Evolutionary conservation across 2,797 vertebrate species (phyloP).

Genomic region (Fratercula arctica): DNA sequence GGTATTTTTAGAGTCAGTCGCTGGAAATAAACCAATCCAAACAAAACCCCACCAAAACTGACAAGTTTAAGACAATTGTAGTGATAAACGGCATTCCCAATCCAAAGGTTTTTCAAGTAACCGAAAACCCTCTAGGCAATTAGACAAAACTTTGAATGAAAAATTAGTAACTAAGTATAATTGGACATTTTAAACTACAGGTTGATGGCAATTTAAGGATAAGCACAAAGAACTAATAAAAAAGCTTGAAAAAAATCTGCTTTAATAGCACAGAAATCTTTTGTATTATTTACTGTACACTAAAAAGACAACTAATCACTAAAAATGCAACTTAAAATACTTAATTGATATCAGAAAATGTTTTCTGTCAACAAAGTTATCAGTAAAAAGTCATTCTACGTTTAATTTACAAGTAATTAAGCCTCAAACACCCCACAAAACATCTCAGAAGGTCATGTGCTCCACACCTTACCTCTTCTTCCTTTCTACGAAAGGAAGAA

Average conservation of each 20-base stretch:
- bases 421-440: not conserved
- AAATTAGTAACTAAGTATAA: not conserved
- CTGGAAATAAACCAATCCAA: not conserved
- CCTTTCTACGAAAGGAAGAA: not conserved
- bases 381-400: not conserved
- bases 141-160: not conserved
- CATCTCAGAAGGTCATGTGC: fast-evolving
- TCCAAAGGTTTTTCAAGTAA: not conserved
- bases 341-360: fast-evolving
- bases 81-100: not conserved
- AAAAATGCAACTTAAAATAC: not conserved
- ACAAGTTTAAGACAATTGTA: not conserved
- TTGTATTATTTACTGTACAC: not conserved
- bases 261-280: not conserved
- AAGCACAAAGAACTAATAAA: not conserved
- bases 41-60: not conserved
- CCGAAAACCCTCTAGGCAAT: not conserved
- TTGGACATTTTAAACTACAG: not conserved
- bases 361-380: not conserved
- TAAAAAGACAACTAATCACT: not conserved
- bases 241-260: not conserved
- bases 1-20: not conserved
- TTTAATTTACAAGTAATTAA: not conserved
- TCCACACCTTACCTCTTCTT: not conserved
- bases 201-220: not conserved